Percentiles rank a stretch among this genome's conserved stretches.
These are phyloP conservation scores for Calidris pygmaea DNA, from an alignment of 2,113 vertebrate species.

Conservation along the genomic window DNA sequence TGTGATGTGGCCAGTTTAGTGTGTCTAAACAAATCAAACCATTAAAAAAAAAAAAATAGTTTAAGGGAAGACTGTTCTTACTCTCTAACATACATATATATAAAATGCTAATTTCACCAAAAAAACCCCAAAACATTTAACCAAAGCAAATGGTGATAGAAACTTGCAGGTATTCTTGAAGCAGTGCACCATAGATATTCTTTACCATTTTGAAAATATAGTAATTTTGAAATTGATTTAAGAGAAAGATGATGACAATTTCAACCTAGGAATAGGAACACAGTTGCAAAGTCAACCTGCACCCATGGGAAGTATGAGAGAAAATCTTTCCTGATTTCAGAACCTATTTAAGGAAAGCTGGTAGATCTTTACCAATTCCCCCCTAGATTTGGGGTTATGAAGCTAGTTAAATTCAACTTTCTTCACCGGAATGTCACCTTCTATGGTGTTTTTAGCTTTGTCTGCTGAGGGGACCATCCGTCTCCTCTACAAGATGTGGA, in stretches of 20 bases:
- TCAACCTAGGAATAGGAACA: neutral
- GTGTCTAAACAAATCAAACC: neutral
- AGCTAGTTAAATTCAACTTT: neutral
- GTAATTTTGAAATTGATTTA: neutral
- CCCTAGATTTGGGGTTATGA: neutral
- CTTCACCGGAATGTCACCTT: neutral
- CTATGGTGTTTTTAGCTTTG: fast-evolving
- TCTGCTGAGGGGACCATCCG: neutral
- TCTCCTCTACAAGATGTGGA: neutral
- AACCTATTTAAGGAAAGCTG: neutral
- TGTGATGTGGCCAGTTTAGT: neutral
- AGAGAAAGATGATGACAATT: neutral
- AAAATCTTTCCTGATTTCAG: neutral
- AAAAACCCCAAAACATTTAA: neutral
- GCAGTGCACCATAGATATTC: neutral
- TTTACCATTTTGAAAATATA: neutral
- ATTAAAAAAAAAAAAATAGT: neutral
- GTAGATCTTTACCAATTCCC: neutral
- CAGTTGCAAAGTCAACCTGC: neutral
- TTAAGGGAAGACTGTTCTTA: neutral
- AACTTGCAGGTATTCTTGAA: neutral
- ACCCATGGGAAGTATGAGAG: neutral
- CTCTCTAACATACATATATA: neutral
- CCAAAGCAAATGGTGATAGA: neutral
- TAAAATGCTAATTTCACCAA: neutral